A percentile compares a stretch with the other conserved stretches of the same genome.
These are phyloP conservation scores for Eledona agricola DNA, from an alignment of 2,888 invertebrate genomes.

Conservation along the genomic window DNA sequence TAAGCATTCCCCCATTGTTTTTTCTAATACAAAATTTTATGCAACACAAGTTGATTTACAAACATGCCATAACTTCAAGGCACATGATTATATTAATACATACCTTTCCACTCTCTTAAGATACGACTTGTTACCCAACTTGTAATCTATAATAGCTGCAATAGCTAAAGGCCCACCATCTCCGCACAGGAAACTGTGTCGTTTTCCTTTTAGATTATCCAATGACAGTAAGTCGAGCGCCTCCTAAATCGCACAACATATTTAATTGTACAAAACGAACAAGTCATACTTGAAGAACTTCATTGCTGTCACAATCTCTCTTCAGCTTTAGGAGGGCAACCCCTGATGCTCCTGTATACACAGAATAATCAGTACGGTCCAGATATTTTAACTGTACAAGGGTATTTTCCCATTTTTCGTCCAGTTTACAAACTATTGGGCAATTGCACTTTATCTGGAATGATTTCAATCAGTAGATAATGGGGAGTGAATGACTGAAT, in stretches of 20 bases:
- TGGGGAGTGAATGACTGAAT: constrained; percentile 9
- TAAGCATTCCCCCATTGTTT: too few species aligned
- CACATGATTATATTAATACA: too few species aligned
- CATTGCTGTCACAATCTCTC: constrained; percentile 51
- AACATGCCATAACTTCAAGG: too few species aligned
- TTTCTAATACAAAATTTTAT: too few species aligned
- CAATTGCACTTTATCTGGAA: constrained; percentile 16
- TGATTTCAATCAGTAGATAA: constrained; percentile 4
- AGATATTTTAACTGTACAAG: constrained; percentile 60
- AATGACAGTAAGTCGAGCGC: constrained; percentile 62
- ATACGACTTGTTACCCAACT: constrained; percentile 61
- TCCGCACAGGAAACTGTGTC: constrained; percentile 75
- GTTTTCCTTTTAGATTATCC: constrained; percentile 60
- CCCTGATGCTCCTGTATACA: constrained; percentile 82
- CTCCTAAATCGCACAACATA: constrained; percentile 54
- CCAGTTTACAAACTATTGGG: constrained; percentile 3
- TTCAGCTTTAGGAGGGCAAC: constrained; percentile 73
- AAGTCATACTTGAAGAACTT: constrained; percentile 53
- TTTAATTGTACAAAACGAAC: constrained; percentile 14
- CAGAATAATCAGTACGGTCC: constrained; percentile 68
- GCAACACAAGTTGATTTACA: too few species aligned
- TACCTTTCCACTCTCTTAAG: constrained; percentile 23
- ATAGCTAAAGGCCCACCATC: constrained; percentile 74
- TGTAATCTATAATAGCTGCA: constrained; percentile 68
- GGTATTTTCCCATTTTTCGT: constrained; percentile 61